Evolutionary conservation across 2,113 vertebrate species (phyloP), one percentile per base, ranked within the genome.

Genomic region (Octodon degus): DNA sequence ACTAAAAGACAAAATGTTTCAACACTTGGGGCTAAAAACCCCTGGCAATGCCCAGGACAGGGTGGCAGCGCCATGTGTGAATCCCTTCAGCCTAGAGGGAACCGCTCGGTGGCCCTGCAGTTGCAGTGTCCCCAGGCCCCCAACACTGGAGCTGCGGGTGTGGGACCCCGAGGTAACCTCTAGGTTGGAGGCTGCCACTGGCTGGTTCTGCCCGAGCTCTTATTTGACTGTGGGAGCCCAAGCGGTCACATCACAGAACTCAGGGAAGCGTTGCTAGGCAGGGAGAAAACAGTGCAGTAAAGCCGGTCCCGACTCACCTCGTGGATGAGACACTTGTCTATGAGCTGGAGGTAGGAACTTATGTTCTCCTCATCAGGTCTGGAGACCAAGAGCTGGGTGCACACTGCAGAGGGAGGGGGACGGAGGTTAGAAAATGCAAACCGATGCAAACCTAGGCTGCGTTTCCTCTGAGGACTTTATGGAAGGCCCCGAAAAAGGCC

Each of bases 311-410:
- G 27, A 98, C 97, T 98, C 98, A 99, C 99, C 99, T 99, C 99
- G 13, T 99, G 99, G 97, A 99, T 99, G 86, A 99, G 99, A 98
- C 99, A 99, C 98, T 99, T 99, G 99, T 99, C 99, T 95, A 99
- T 99, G 97, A 99, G 99, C 98, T 99, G 99, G 97, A 99, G 98
- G 98, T 99, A 99, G 96, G 99, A 99, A 98, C 99, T 99, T 98
- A 99, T 99, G 98, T 99, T 99, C 97, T 99, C 99, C 97, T 99
- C 99, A 9, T 99, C 99, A 0, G 99, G 99, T 97, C 99, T 99
- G 43, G 99, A 99, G 97, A 99, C 99, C 96, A 99, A 97, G 82
- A 99, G 99, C 98, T 99, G 99, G 34, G 99, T 99, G 97, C 99
- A 99, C 91, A 99, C 99, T 99, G 98, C 70, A 76, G 92, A 92